Conservation (phyloP, 1,140 invertebrate genomes). For the Medauroidea extradentata region DNA sequence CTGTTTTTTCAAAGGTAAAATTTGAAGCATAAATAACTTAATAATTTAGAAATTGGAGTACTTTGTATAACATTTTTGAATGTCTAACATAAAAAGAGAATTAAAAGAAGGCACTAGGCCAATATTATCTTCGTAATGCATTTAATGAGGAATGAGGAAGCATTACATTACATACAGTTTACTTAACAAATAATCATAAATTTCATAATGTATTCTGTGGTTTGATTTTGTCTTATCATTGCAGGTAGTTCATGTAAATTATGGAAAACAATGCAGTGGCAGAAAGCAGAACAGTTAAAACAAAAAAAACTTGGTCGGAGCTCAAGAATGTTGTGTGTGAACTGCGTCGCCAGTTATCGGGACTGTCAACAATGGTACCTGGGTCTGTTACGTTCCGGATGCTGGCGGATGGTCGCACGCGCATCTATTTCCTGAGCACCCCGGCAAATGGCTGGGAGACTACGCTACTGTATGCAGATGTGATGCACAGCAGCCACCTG, state of each 20-base stretch:
- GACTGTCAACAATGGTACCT: slow-evolving; percentile 70
- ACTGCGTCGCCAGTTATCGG: slow-evolving; percentile 69
- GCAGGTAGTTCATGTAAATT: neutral
- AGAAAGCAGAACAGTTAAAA: neutral
- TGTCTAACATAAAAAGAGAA: no score
- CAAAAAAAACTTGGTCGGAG: slow-evolving; percentile 66
- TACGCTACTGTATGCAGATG: slow-evolving; percentile 80
- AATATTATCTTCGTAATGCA: no score
- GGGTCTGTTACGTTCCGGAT: slow-evolving; percentile 74
- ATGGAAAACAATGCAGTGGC: slow-evolving; percentile 1
- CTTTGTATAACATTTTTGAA: no score
- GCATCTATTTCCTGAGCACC: slow-evolving; percentile 86
- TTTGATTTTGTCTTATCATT: no score
- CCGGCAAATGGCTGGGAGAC: slow-evolving; percentile 81
- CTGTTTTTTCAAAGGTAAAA: no score
- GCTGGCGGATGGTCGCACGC: slow-evolving; percentile 66
- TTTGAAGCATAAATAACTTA: no score
- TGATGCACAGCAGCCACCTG: slow-evolving; percentile 54
- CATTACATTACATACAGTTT: no score
- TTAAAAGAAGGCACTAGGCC: no score
- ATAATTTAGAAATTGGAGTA: no score
- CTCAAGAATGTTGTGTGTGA: slow-evolving; percentile 75
- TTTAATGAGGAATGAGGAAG: no score
- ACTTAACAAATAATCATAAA: no score
- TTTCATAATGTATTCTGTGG: no score